Conservation (phyloP, 2,888 invertebrate genomes). For the Sycophila texana region DNA sequence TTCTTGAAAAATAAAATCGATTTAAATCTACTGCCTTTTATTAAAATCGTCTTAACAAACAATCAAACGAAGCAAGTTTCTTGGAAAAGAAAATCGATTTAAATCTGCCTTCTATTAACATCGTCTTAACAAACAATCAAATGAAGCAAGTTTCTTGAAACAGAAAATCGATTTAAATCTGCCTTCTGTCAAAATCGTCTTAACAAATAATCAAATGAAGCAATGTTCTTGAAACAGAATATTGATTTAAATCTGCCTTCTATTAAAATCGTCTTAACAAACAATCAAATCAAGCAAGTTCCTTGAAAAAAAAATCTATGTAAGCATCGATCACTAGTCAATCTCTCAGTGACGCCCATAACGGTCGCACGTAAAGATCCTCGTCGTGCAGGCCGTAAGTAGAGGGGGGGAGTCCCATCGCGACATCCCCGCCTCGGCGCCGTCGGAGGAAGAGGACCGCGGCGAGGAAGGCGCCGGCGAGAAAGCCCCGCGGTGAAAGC, state of each 20-base stretch:
- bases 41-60: no score
- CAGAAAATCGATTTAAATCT: neutral
- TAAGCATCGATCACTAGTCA: neutral
- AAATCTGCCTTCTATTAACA: no score
- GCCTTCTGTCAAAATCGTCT: no score
- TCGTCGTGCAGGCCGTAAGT: neutral
- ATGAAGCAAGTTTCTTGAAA: neutral
- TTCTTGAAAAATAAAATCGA: neutral
- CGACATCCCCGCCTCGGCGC: neutral
- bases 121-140: neutral
- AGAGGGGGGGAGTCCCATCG: neutral
- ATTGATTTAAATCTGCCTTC: no score
- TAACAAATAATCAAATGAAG: no score
- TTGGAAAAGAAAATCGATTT: no score
- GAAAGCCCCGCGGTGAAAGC: constrained; percentile 49
- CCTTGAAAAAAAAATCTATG: neutral
- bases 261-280: neutral
- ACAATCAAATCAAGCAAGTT: neutral
- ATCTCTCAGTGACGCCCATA: neutral
- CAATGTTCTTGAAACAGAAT: no score
- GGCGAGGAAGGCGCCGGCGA: constrained; percentile 8
- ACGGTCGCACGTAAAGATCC: neutral
- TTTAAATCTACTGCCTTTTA: no score
- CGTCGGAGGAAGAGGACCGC: neutral
- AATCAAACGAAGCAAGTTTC: no score